A percentile compares a stretch with the other conserved stretches of the same genome.
phyloP scores from a whole-genome alignment of 2,888 invertebrate genomes.

The Diplazon laetatorius region DNA sequence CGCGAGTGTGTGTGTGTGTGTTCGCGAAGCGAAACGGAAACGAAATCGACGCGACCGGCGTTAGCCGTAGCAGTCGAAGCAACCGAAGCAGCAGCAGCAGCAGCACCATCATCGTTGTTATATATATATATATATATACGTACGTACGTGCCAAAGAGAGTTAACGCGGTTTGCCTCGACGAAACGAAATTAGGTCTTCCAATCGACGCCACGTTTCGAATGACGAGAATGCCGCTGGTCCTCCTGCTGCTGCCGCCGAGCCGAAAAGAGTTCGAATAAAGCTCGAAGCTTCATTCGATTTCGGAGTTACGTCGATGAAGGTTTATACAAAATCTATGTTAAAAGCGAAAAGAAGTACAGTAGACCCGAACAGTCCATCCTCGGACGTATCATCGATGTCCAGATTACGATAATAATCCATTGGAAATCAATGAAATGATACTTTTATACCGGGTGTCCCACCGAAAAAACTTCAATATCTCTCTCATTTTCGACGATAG shows the following conservation, averaged over 20 bases:
- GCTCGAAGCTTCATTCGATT: neutral
- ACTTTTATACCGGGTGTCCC: no score
- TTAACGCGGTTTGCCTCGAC: conserved; percentile 69
- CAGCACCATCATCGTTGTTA: conserved; percentile 10
- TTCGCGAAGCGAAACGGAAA: conserved; percentile 48
- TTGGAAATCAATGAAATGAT: conserved; percentile 69
- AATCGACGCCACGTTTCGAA: conserved; percentile 56
- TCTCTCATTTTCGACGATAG: no score
- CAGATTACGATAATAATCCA: conserved; percentile 70
- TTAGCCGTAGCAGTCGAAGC: conserved; percentile 3
- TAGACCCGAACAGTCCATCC: conserved; percentile 11
- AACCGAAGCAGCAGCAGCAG: conserved; percentile 8
- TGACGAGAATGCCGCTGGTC: conserved; percentile 10
- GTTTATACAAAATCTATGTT: conserved; percentile 17
- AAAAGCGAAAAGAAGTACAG: conserved; percentile 23
- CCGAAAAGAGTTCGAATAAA: neutral
- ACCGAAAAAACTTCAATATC: no score
- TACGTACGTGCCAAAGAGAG: conserved; percentile 48
- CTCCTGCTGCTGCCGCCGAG: neutral
- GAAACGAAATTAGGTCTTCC: conserved; percentile 67
- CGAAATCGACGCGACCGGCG: conserved; percentile 41
- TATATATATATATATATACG: conserved; percentile 12
- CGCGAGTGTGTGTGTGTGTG: conserved; percentile 11
- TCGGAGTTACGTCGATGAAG: neutral
- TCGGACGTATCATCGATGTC: conserved; percentile 21